Conservation (phyloP, 1,140 invertebrate genomes). For the Philotrypesis tridentata region DNA sequence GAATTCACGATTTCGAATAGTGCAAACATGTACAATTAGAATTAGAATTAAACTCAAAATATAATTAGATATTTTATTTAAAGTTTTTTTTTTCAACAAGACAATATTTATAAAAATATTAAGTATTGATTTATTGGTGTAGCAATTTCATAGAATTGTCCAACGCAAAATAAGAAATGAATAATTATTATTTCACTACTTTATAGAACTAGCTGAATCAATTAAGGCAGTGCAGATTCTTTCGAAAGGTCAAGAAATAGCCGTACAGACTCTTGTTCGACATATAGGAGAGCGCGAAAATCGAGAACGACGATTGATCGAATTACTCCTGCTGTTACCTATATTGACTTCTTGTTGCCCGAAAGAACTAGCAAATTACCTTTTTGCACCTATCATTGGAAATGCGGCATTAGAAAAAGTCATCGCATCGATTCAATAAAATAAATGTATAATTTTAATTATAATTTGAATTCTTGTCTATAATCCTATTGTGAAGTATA, state of each 20-base stretch:
- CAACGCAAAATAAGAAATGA: too few relatives aligned
- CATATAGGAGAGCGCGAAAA: slow-evolving; percentile 58
- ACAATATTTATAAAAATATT: too few relatives aligned
- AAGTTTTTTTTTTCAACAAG: too few relatives aligned
- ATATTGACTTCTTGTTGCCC: slow-evolving; percentile 62
- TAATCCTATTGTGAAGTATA: too few relatives aligned
- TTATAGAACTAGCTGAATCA: slow-evolving; percentile 62
- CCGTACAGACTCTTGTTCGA: slow-evolving; percentile 57
- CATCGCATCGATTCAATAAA: slow-evolving; percentile 65
- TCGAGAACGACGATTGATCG: slow-evolving; percentile 54
- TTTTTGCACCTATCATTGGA: slow-evolving; percentile 67
- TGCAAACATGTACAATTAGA: too few relatives aligned
- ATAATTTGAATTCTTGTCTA: background rate
- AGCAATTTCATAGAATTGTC: too few relatives aligned
- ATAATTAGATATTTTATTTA: too few relatives aligned
- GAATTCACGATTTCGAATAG: too few relatives aligned
- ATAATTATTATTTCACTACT: too few relatives aligned
- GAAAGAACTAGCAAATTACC: slow-evolving; percentile 58
- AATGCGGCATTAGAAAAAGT: slow-evolving; percentile 64
- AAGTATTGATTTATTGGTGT: too few relatives aligned
- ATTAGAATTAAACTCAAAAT: too few relatives aligned
- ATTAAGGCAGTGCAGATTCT: slow-evolving; percentile 42
- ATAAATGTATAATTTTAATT: slow-evolving; percentile 10
- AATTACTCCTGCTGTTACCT: slow-evolving; percentile 64
- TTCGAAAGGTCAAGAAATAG: slow-evolving; percentile 58